Evolutionary conservation across 2,797 vertebrate genomes (phyloP).

Genomic region (Leptoclinus maculatus): DNA sequence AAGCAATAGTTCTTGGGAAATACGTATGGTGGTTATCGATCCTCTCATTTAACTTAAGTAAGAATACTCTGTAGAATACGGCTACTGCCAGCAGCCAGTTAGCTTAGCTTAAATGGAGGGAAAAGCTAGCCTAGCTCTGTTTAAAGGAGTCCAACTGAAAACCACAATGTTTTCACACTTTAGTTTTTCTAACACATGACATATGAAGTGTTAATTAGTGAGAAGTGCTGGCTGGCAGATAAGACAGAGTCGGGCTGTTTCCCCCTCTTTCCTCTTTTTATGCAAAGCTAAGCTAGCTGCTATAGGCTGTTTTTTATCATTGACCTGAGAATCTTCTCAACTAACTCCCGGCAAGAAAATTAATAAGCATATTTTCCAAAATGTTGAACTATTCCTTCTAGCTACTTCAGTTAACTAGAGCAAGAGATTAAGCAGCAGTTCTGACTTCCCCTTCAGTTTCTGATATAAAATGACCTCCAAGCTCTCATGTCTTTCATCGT

Average conservation of each 20-base stretch:
- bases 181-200: background rate
- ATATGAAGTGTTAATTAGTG: background rate
- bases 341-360: background rate
- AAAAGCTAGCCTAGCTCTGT: background rate
- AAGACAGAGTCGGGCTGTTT: background rate
- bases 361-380: background rate
- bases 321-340: background rate
- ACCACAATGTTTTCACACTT: background rate
- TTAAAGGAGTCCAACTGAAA: background rate
- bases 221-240: background rate
- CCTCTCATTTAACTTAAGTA: no score
- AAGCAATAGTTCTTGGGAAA: background rate
- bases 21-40: background rate
- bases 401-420: background rate
- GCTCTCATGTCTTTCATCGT: constrained; percentile 44
- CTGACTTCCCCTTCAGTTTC: background rate
- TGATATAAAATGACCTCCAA: constrained; percentile 13
- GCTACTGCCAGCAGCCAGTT: background rate
- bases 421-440: background rate
- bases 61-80: no score
- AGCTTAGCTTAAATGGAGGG: background rate
- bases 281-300: background rate
- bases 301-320: background rate
- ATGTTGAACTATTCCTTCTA: background rate
- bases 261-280: background rate